Evolutionary conservation across 2,888 invertebrate genomes (phyloP).

Genomic region (Bhutanitis thaidina): DNA sequence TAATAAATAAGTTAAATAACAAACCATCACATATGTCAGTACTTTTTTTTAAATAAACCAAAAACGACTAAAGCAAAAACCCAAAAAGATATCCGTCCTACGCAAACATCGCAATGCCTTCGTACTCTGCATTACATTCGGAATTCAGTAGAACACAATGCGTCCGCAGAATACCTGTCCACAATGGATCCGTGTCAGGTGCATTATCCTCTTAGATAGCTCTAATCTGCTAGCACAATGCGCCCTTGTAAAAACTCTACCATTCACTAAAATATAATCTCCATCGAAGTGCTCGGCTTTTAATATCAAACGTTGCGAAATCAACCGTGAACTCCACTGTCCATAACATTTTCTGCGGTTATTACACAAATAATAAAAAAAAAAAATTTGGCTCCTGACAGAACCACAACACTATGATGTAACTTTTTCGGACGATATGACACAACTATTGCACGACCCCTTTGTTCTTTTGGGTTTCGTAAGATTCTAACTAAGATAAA

Average conservation of each 20-base stretch:
- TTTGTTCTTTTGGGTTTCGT: no score
- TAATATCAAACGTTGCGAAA: constrained; percentile 21
- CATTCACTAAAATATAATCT: constrained; percentile 69
- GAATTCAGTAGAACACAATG: constrained; percentile 7
- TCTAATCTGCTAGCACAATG: constrained; percentile 59
- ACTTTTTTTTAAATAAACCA: background rate
- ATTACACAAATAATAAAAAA: constrained; percentile 44
- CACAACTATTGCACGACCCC: no score
- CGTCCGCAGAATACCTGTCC: constrained; percentile 43
- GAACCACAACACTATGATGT: no score
- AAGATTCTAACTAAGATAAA: no score
- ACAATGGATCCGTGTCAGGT: constrained; percentile 63
- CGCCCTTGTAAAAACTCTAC: constrained; percentile 44
- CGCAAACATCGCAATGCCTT: constrained; percentile 13
- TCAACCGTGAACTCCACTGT: constrained; percentile 21
- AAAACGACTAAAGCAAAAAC: constrained; percentile 17
- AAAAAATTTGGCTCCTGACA: no score
- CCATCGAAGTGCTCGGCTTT: constrained; percentile 44
- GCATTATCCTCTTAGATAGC: constrained; percentile 65
- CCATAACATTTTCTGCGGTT: constrained; percentile 56
- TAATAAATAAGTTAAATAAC: no score
- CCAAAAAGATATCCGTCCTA: constrained; percentile 15
- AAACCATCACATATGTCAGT: no score
- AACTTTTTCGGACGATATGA: no score
- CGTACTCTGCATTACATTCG: background rate